Conservation (phyloP, 53 echinoderm and acorn worm species). For the Astropecten irregularis region DNA sequence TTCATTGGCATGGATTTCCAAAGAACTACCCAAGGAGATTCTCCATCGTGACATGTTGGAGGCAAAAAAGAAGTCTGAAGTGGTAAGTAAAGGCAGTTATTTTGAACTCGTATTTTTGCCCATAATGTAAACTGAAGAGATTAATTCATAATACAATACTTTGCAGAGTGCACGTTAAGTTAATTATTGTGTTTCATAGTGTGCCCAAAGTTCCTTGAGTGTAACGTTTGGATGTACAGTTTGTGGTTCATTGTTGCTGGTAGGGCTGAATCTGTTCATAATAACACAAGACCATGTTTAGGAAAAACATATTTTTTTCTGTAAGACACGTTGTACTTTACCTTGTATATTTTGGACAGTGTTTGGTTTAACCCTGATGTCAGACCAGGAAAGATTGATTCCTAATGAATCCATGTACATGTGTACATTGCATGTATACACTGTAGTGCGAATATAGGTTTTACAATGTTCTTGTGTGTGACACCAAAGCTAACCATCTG, state of each 20-base stretch:
- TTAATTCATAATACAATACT: background rate
- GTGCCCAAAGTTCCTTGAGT: background rate
- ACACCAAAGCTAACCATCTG: background rate
- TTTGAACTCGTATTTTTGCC: background rate
- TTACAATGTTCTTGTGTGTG: background rate
- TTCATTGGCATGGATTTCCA: conserved; percentile 21
- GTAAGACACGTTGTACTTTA: no score
- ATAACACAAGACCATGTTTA: no score
- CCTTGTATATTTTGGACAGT: background rate
- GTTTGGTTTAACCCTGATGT: background rate
- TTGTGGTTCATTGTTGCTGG: background rate
- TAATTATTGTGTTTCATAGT: background rate
- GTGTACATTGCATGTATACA: background rate
- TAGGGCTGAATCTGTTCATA: no score
- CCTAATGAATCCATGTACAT: background rate
- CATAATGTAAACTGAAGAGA: background rate
- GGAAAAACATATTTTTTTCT: no score
- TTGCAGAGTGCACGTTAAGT: background rate
- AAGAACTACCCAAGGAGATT: conserved; percentile 15
- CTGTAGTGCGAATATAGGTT: background rate
- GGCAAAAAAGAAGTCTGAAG: conserved; percentile 51
- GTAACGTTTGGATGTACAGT: background rate
- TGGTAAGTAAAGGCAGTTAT: no score
- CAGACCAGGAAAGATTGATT: background rate
- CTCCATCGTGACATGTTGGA: conserved; percentile 48